A percentile compares a stretch with the other conserved stretches of the same genome.
Conservation (phyloP, 2,888 invertebrate species). For the Ophioninae sp. region DNA sequence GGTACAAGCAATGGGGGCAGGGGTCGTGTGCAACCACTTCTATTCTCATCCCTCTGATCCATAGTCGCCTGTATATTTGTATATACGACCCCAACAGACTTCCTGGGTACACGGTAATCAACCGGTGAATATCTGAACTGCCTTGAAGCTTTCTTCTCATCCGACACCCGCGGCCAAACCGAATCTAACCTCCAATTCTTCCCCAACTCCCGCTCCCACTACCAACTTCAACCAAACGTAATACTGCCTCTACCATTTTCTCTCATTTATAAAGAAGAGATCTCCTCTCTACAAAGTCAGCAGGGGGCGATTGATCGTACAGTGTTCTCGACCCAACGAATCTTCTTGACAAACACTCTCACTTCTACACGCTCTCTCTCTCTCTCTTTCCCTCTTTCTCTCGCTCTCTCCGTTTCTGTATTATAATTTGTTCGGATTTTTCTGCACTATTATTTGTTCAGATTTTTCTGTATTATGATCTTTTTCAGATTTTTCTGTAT, state of each 20-base stretch:
- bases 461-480: too few relatives aligned
- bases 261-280: conserved; percentile 80
- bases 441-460: too few relatives aligned
- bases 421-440: too few relatives aligned
- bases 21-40: conserved; percentile 54
- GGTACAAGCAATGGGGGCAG: conserved; percentile 47
- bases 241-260: conserved; percentile 65
- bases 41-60: conserved; percentile 45
- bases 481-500: too few relatives aligned
- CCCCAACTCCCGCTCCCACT: conserved; percentile 62
- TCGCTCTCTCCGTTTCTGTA: not conserved
- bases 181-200: conserved; percentile 45
- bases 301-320: conserved; percentile 76
- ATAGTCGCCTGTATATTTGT: not conserved
- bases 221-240: conserved; percentile 49
- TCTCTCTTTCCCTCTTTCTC: not conserved
- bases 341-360: conserved; percentile 26
- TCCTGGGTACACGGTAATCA: conserved; percentile 78
- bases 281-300: conserved; percentile 61
- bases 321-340: conserved; percentile 30
- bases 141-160: conserved; percentile 68
- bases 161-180: conserved; percentile 23
- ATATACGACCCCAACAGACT: conserved; percentile 35
- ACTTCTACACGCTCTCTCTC: too few relatives aligned
- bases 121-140: conserved; percentile 81